Evolutionary conservation across 1,140 invertebrate genomes (phyloP), one percentile per base, ranked within the genome.

Genomic region (Belonocnema kinseyi): DNA sequence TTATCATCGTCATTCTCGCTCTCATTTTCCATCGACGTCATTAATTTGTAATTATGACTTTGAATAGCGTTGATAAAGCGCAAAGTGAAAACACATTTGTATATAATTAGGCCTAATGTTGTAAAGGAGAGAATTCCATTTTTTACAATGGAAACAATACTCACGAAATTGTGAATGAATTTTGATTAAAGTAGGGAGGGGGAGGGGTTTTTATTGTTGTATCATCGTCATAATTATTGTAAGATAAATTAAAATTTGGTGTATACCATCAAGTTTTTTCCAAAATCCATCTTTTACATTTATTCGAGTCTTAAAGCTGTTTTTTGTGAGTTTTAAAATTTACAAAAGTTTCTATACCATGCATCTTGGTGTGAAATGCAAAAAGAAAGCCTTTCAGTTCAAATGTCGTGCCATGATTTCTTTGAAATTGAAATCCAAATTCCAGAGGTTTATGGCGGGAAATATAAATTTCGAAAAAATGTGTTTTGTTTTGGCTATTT

Each of bases 91-190:
- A 66, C 61, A 66, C 61, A 76, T 80, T 77, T 85, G 82, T 84
- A 84, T 72, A 84, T 85, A 85, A 72, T 80, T 79, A 82, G 80
- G 83, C 82, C 82, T 83, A 82, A 84, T 58, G 58, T 73, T 85
- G 81, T 85, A 83, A 83, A 82, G 81, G 80, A 82, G 82, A 83
- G 75, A 83, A 85, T 83, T 85, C 83, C 80, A 79, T 82, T 81
- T 50, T 21, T 13, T n/a, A 50, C 17, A 80, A 81, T 82, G 81
- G 82, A 82, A 79, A 80, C 40, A 80, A 84, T 80, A 82, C 81
- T 84, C 80, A 85, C 79, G 52, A 74, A 72, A 74, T 76, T 76
- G 72, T 71, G 66, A 78, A 75, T 66, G 71, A 72, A 71, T 72
- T 52, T 50, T 50, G 26, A 50, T 72, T 72, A 54, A n/a, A 40